A percentile compares a stretch with the other conserved stretches of the same genome.
These are phyloP conservation scores for Nesospiza acunhae DNA, from an alignment of 2,113 vertebrate species.

Conservation along the genomic window DNA sequence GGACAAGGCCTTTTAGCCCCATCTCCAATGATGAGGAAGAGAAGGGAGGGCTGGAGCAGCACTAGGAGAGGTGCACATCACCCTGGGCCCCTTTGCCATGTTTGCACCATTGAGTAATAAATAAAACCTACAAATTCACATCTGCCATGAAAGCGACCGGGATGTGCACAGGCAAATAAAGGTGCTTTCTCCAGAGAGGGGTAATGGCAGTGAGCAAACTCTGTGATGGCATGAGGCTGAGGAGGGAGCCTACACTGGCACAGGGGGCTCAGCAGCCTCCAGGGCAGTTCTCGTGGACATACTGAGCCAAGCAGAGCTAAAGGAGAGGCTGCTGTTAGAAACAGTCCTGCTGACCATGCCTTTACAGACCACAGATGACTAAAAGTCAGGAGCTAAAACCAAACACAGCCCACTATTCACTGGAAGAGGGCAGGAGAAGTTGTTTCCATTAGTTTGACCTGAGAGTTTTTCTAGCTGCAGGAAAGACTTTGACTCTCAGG, in stretches of 20 bases:
- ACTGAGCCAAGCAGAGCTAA: background rate
- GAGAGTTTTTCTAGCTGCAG: background rate
- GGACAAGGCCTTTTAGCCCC: background rate
- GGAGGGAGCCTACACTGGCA: background rate
- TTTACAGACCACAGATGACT: background rate
- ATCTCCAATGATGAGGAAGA: background rate
- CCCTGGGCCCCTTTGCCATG: background rate
- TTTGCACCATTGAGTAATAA: background rate
- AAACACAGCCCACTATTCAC: background rate
- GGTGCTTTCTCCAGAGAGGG: background rate
- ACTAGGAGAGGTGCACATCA: background rate
- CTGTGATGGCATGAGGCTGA: background rate
- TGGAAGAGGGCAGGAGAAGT: background rate
- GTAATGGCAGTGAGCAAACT: background rate
- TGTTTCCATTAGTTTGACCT: background rate
- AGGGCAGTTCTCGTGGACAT: accelerated
- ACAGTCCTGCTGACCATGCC: background rate
- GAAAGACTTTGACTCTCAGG: background rate
- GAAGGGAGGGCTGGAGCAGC: background rate
- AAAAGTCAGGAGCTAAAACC: background rate
- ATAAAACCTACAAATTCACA: background rate
- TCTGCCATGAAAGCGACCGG: background rate
- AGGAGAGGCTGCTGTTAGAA: background rate
- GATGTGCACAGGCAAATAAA: background rate
- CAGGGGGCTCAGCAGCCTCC: background rate